Conservation (phyloP, 1,140 invertebrate species). For the Rhagoletis zephyria region DNA sequence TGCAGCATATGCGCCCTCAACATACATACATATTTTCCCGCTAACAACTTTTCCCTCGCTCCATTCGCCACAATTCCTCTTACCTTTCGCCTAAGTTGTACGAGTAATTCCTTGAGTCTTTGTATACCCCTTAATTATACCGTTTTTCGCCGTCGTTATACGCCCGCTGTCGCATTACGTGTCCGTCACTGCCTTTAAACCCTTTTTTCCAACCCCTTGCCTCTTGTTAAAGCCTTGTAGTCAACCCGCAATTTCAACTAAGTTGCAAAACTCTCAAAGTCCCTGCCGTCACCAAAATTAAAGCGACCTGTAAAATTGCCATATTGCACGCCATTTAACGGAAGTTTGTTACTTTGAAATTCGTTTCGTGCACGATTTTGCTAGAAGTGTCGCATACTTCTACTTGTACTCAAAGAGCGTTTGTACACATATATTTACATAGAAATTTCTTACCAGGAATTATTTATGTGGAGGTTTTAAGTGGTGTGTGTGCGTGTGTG, state of each 20-base stretch:
- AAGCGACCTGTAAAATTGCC: constrained; percentile 53
- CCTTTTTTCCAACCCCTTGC: constrained; percentile 15
- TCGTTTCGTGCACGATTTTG: constrained; percentile 38
- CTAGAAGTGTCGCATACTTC: constrained; percentile 47
- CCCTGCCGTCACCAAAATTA: not conserved
- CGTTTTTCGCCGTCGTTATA: constrained; percentile 38
- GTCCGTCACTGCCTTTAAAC: not conserved
- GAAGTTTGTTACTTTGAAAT: constrained; percentile 55
- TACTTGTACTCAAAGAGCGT: not conserved
- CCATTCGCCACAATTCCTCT: not conserved
- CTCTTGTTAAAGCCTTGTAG: not conserved
- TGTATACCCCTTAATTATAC: constrained; percentile 51
- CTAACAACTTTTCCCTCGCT: not conserved
- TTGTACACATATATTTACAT: not conserved
- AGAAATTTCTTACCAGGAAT: not conserved
- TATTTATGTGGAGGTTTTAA: not conserved
- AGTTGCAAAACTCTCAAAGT: constrained; percentile 14
- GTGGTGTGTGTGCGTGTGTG: not conserved
- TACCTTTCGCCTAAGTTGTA: too few relatives aligned
- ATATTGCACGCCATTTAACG: constrained; percentile 55
- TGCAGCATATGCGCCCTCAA: not conserved
- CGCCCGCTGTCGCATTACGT: constrained; percentile 34
- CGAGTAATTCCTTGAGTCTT: too few relatives aligned
- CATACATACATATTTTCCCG: constrained; percentile 22
- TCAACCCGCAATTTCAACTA: constrained; percentile 21